These are phyloP conservation scores for Pseudomyrmex cubaensis DNA, from an alignment of 1,140 invertebrate species.

Conservation along the genomic window DNA sequence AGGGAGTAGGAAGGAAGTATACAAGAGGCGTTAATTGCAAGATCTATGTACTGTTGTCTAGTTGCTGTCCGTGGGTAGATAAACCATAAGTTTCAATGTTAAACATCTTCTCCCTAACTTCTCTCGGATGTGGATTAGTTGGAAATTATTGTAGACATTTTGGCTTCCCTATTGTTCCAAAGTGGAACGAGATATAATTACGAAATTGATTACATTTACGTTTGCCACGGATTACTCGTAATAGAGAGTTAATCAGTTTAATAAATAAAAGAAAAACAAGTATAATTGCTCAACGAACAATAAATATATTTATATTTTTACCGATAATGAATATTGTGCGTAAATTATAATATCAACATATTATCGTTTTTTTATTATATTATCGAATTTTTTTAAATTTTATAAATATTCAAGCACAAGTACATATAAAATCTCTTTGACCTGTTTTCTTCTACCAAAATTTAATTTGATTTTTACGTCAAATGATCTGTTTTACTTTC, in stretches of 20 bases:
- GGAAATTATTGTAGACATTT: constrained; percentile 66
- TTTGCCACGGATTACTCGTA: neutral
- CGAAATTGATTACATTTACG: constrained; percentile 37
- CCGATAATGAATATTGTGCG: neutral
- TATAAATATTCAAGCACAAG: neutral
- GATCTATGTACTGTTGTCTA: constrained; percentile 64
- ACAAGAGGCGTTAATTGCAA: constrained; percentile 73
- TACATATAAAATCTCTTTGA: neutral
- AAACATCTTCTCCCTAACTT: constrained; percentile 69
- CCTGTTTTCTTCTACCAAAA: neutral
- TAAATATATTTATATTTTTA: neutral
- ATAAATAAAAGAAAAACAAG: no score
- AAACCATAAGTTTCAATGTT: constrained; percentile 62
- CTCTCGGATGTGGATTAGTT: constrained; percentile 65
- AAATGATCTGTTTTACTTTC: neutral
- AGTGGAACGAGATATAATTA: constrained; percentile 13
- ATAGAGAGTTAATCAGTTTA: neutral
- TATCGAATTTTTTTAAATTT: no score
- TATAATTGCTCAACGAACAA: no score
- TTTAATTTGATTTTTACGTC: neutral
- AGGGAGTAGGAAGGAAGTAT: constrained; percentile 67
- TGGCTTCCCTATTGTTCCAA: constrained; percentile 26
- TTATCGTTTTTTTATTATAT: neutral
- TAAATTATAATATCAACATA: neutral
- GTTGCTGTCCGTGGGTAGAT: constrained; percentile 54